Evolutionary conservation across 1,140 invertebrate genomes (phyloP).

Genomic region (Colletes latitarsis): DNA sequence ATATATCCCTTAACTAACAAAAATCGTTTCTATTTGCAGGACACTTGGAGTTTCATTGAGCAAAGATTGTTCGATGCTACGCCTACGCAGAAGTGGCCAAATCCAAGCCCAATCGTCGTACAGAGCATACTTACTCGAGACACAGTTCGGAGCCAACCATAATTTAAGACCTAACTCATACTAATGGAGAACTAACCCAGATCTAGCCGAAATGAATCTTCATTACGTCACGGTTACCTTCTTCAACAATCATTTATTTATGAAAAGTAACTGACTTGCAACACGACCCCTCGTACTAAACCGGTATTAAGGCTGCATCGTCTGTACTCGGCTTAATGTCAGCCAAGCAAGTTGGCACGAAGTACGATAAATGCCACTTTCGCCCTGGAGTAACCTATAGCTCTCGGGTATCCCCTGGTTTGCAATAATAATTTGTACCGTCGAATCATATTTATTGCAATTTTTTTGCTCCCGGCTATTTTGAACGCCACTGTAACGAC

Average conservation of each 20-base stretch:
- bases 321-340: slow-evolving; percentile 49
- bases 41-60: no score
- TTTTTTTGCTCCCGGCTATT: not conserved
- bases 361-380: slow-evolving; percentile 54
- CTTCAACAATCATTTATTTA: slow-evolving; percentile 35
- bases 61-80: no score
- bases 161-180: not conserved
- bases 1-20: not conserved
- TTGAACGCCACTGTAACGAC: no score
- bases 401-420: slow-evolving; percentile 17
- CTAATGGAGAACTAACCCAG: not conserved
- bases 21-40: no score
- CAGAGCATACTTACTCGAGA: not conserved
- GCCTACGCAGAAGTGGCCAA: no score
- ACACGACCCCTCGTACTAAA: slow-evolving; percentile 19
- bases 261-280: slow-evolving; percentile 20
- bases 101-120: no score
- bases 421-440: slow-evolving; percentile 29
- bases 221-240: slow-evolving; percentile 18
- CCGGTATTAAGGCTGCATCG: slow-evolving; percentile 49
- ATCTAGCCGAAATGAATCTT: not conserved
- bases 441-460: not conserved
- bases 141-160: not conserved
- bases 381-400: slow-evolving; percentile 44
- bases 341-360: slow-evolving; percentile 47